Percentiles rank a stretch among this genome's conserved stretches.
These are phyloP conservation scores for Odontophorus gujanensis DNA, from an alignment of 2,113 vertebrate species.

Conservation along the genomic window DNA sequence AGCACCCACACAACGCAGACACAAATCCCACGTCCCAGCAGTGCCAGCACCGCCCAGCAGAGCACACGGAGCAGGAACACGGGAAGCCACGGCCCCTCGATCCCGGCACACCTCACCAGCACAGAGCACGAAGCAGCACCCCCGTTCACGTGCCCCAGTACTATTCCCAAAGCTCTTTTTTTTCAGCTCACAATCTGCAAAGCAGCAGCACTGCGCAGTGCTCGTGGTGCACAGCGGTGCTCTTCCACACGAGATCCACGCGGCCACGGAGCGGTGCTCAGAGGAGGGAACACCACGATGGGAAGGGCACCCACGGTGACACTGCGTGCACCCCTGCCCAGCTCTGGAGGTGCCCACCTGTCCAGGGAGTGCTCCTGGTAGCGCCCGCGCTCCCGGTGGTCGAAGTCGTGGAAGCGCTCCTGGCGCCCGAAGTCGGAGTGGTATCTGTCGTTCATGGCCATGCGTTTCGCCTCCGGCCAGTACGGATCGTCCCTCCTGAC, in stretches of 20 bases:
- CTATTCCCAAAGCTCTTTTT: no score
- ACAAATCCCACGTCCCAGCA: background rate
- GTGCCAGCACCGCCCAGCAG: background rate
- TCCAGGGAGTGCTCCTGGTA: conserved; percentile 89
- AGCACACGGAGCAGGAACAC: background rate
- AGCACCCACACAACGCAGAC: background rate
- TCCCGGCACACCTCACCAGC: no score
- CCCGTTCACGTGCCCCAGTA: no score
- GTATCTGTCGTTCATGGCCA: conserved; percentile 91
- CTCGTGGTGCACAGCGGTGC: no score
- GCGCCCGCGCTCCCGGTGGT: conserved; percentile 90
- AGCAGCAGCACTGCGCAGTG: no score
- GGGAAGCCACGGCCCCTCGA: background rate
- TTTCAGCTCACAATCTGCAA: no score
- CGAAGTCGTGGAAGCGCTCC: conserved; percentile 94
- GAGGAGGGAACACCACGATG: no score
- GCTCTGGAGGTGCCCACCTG: conserved; percentile 72
- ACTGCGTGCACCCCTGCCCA: no score
- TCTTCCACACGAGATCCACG: no score
- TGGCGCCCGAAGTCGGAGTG: conserved; percentile 89
- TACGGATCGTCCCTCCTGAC: conserved; percentile 89
- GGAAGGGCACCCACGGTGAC: no score
- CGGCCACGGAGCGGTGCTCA: no score
- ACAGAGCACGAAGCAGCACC: no score
- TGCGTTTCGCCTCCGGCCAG: conserved; percentile 91